phyloP scores from a whole-genome alignment of 2,113 vertebrate species.

The Sylvilagus bachmani region DNA sequence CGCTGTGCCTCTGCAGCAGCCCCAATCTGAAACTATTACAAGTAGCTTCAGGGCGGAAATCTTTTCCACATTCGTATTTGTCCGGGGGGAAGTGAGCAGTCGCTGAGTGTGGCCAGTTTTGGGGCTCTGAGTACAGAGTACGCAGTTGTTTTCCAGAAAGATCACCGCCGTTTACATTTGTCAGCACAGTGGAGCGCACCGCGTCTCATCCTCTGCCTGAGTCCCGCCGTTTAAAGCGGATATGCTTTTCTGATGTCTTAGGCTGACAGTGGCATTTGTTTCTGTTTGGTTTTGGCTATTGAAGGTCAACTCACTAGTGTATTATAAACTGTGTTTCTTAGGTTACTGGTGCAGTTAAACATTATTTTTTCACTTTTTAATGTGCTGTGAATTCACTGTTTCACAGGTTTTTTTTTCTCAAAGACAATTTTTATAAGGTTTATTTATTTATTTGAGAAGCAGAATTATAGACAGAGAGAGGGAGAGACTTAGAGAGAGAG shows the following conservation, averaged over 20 bases:
- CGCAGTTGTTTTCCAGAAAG: background rate
- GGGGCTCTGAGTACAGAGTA: fast-evolving
- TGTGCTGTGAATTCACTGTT: background rate
- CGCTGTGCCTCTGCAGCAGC: too few relatives aligned
- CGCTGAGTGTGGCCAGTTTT: background rate
- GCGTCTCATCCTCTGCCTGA: background rate
- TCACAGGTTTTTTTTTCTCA: too few relatives aligned
- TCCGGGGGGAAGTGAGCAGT: background rate
- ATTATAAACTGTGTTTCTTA: background rate
- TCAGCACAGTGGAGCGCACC: fast-evolving
- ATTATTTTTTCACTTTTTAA: background rate
- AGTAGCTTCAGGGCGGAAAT: background rate
- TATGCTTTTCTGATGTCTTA: background rate
- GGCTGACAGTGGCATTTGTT: background rate
- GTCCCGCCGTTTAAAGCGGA: background rate
- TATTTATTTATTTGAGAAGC: too few relatives aligned
- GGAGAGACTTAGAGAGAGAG: too few relatives aligned
- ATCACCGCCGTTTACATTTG: background rate
- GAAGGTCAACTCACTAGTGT: background rate
- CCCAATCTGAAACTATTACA: background rate
- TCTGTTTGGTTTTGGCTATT: background rate
- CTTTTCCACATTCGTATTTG: background rate
- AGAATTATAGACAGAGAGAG: too few relatives aligned
- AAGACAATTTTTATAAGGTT: too few relatives aligned
- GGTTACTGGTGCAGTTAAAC: background rate